Percentiles rank a stretch among this genome's conserved stretches.
phyloP scores from a whole-genome alignment of 2,113 vertebrate genomes.

The Protomyctophum bolini region DNA sequence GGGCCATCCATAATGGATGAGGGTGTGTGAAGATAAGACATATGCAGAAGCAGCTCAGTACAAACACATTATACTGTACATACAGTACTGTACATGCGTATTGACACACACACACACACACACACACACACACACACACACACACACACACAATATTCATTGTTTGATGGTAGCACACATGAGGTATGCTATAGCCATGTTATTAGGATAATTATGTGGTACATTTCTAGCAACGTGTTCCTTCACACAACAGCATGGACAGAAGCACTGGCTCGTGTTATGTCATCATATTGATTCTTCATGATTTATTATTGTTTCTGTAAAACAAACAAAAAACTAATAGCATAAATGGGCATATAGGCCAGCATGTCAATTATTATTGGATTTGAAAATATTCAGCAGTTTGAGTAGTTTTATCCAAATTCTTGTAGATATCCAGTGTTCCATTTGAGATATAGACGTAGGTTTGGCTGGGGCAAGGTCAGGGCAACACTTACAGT shows the following conservation, averaged over 20 bases:
- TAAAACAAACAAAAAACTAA: too few relatives aligned
- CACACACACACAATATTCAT: slow-evolving; percentile 22
- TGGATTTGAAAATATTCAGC: slow-evolving; percentile 8
- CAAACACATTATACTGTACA: too few relatives aligned
- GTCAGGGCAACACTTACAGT: slow-evolving; percentile 18
- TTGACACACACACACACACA: neutral
- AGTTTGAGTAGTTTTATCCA: neutral
- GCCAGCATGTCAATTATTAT: neutral
- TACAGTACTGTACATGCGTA: too few relatives aligned
- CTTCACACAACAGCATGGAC: slow-evolving; percentile 16
- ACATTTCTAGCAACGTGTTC: slow-evolving; percentile 29
- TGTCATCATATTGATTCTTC: slow-evolving; percentile 27
- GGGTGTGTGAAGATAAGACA: slow-evolving; percentile 73
- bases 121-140: too few relatives aligned
- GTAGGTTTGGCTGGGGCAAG: slow-evolving; percentile 24
- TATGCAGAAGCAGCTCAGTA: slow-evolving; percentile 58
- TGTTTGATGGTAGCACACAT: slow-evolving; percentile 47
- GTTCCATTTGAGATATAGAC: neutral
- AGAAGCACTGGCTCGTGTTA: slow-evolving; percentile 11
- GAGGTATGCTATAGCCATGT: slow-evolving; percentile 26
- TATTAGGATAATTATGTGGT: slow-evolving; percentile 52
- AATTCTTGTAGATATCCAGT: neutral
- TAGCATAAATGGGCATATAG: too few relatives aligned
- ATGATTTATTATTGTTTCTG: slow-evolving; percentile 18
- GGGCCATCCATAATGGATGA: slow-evolving; percentile 65